phyloP scores from a whole-genome alignment of 1,140 invertebrate genomes.

The Polypedilum vanderplanki region DNA sequence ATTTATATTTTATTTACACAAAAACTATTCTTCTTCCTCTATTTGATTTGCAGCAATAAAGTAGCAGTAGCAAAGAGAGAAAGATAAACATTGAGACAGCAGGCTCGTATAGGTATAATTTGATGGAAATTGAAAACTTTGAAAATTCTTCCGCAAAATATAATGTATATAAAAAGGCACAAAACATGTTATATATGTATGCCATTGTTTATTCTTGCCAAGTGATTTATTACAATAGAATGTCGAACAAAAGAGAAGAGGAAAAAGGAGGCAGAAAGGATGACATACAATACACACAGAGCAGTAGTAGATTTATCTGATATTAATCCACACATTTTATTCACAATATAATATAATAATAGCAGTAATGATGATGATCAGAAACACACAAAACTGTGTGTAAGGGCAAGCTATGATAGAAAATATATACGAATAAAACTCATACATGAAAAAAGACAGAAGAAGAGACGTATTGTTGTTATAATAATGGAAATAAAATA shows the following conservation, averaged over 20 bases:
- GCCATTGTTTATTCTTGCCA: slow-evolving; percentile 2
- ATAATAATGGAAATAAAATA: slow-evolving; percentile 4
- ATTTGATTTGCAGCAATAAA: too few relatives aligned
- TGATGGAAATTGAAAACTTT: too few relatives aligned
- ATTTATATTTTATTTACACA: too few relatives aligned
- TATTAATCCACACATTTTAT: slow-evolving; percentile 28
- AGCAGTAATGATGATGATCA: slow-evolving; percentile 23
- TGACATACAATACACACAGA: slow-evolving; percentile 9
- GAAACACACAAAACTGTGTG: not conserved
- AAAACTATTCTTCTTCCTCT: too few relatives aligned
- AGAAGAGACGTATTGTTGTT: not conserved
- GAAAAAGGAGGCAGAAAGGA: slow-evolving; percentile 13
- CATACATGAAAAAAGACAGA: not conserved
- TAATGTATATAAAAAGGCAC: too few relatives aligned
- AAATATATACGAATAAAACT: not conserved
- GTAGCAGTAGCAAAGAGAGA: too few relatives aligned
- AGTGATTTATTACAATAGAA: slow-evolving; percentile 24
- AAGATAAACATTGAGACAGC: too few relatives aligned
- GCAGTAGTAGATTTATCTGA: slow-evolving; percentile 22
- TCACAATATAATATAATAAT: slow-evolving; percentile 8
- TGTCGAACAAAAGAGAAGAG: not conserved
- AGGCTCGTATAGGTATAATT: too few relatives aligned
- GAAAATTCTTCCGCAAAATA: too few relatives aligned
- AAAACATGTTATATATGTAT: not conserved
- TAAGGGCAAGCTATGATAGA: not conserved